Evolutionary conservation across 1,140 invertebrate genomes (phyloP).

Genomic region (Potamilus streckersoni): DNA sequence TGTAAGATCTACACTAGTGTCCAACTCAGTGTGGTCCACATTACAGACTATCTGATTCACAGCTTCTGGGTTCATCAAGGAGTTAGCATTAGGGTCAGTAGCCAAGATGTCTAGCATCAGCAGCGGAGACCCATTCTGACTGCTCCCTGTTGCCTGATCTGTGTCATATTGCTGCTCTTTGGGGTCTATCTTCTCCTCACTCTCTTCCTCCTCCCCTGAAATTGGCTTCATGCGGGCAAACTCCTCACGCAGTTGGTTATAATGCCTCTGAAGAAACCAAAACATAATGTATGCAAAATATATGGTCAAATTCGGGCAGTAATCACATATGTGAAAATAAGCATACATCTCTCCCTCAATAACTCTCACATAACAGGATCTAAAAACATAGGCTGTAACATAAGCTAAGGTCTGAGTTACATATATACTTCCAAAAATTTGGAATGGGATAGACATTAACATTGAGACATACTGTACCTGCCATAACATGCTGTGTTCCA

Average conservation of each 20-base stretch:
- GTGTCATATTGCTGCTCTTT: constrained; percentile 50
- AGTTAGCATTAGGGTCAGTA: constrained; percentile 26
- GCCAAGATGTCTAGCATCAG: constrained; percentile 9
- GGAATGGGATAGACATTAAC: too few species aligned
- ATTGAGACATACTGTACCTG: neutral
- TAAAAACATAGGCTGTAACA: too few species aligned
- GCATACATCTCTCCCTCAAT: neutral
- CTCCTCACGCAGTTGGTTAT: constrained; percentile 82
- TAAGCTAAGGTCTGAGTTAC: too few species aligned
- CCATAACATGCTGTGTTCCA: too few species aligned
- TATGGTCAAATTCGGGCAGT: neutral
- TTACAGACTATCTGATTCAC: too few species aligned
- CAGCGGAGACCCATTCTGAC: constrained; percentile 9
- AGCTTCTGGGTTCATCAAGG: neutral
- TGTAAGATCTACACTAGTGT: too few species aligned
- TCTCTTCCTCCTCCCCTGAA: constrained; percentile 72
- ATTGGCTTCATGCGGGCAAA: constrained; percentile 82
- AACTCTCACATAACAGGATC: too few species aligned
- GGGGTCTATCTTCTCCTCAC: constrained; percentile 46
- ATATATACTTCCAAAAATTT: too few species aligned
- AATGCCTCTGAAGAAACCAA: constrained; percentile 75
- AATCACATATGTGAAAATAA: neutral
- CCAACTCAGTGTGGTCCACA: too few species aligned
- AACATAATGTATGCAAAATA: neutral
- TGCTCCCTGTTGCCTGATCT: constrained; percentile 29